Evolutionary conservation across 2,888 invertebrate genomes (phyloP).

Genomic region (Sinodicranocentrus sp.): DNA sequence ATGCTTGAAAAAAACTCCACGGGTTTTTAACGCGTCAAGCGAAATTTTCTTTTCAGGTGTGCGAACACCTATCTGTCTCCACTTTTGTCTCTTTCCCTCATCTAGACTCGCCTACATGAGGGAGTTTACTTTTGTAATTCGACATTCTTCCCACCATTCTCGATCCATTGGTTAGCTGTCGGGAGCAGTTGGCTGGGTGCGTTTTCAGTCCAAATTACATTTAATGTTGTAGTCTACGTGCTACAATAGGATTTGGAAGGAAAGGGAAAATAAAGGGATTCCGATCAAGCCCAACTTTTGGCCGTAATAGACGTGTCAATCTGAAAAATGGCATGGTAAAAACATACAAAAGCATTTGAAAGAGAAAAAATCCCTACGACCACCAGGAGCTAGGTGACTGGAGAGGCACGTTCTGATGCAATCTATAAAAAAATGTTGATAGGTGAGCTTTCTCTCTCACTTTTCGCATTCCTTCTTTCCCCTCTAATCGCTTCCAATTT

Average conservation of each 20-base stretch:
- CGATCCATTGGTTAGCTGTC: background rate
- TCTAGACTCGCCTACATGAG: too few species aligned
- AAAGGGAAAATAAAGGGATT: background rate
- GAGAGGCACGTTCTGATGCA: background rate
- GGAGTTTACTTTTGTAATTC: background rate
- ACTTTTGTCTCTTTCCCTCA: too few species aligned
- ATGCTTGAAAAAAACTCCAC: background rate
- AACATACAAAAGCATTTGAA: background rate
- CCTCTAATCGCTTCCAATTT: too few species aligned
- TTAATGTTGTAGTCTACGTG: background rate
- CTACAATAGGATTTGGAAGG: background rate
- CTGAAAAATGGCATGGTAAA: slow-evolving; percentile 5
- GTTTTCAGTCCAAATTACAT: background rate
- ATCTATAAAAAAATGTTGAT: background rate
- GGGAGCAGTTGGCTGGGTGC: background rate
- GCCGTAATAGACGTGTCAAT: slow-evolving; percentile 20
- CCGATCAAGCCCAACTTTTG: slow-evolving; percentile 9
- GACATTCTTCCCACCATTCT: background rate
- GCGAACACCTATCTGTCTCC: background rate
- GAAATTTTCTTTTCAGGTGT: background rate
- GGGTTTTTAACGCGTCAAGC: background rate
- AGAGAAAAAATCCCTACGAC: background rate
- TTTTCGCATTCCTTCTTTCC: too few species aligned
- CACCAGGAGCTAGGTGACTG: too few species aligned
- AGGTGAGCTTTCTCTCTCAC: background rate